Base-by-base conservation (phyloP, 2,797 vertebrate genomes). In the Moxostoma hubbsi region DNA sequence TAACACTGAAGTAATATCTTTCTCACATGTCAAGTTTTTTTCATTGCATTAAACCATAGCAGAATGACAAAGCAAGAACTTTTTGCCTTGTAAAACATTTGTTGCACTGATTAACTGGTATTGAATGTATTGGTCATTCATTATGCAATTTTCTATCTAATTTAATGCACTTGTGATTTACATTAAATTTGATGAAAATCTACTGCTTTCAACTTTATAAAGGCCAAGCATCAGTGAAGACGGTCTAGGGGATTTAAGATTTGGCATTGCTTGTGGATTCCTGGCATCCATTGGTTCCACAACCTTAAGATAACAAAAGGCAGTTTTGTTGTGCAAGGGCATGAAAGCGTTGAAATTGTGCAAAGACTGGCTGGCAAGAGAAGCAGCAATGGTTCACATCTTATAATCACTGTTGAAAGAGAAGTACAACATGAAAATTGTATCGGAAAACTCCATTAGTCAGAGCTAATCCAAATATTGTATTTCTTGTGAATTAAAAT, bases 261-360 rank as follows among this genome's bases (percentile, higher is more conserved):
- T 58, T 88, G 85, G 84, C 88, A 82, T 87, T 84, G 87, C 77
- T 66, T 2, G 47, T 15, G 69, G 85, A 87, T 88, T 89, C 83
- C 87, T 88, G 87, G 84, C 82, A 74, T 88, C 85, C 83, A 75
- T 79, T 78, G 36, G 65, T 71, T 85, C 84, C 79, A 76, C 85
- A 84, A 82, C 82, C 81, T 86, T 83, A 82, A 84, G 66, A 84
- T 85, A 76, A 88, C 86, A 89, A 87, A 83, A 88, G 81, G 43
- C 70, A 61, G 73, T 84, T 81, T 81, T 81, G 87, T 88, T 86
- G 78, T 62, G 61, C 0, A 24, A 84, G 77, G 79, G 85, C 83
- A 74, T 71, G 83, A 78, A 82, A 83, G 83, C 24, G 24, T 24
- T 24, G 24, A 24, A 24, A 24, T 24, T 24, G 24, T 24, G 24